Evolutionary conservation across 2,113 vertebrate genomes (phyloP).

Genomic region (Crotalus horridus): DNA sequence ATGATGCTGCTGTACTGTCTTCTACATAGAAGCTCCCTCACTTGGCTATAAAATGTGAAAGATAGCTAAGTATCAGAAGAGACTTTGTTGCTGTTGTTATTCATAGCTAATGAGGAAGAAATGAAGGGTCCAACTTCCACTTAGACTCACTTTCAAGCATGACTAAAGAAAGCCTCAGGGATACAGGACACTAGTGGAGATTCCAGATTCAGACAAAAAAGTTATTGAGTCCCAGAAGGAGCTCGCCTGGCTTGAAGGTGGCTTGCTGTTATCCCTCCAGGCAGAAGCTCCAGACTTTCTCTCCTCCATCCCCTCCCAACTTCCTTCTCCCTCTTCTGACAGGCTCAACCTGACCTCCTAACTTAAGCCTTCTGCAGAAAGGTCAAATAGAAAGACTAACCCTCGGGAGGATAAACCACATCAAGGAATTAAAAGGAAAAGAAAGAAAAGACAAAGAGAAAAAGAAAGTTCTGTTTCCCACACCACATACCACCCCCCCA

Average conservation of each 20-base stretch:
- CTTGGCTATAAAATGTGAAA: background rate
- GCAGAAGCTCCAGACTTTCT: background rate
- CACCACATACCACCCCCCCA: background rate
- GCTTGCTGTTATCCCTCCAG: background rate
- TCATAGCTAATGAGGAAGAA: background rate
- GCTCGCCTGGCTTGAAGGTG: too few relatives aligned
- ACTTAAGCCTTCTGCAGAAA: constrained; percentile 20
- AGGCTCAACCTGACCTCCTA: constrained; percentile 6
- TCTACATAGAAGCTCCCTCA: background rate
- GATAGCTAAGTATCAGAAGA: background rate
- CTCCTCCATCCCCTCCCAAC: background rate
- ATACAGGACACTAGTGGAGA: background rate
- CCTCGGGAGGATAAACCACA: constrained; percentile 19
- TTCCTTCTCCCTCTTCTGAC: background rate
- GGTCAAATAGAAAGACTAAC: background rate
- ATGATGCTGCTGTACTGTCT: background rate
- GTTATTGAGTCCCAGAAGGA: background rate
- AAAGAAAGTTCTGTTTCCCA: background rate
- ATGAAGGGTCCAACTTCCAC: background rate
- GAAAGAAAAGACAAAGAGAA: background rate
- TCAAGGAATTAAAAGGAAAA: background rate
- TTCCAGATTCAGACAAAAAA: background rate
- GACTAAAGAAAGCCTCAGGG: background rate
- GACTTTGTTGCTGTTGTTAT: background rate
- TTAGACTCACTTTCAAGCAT: background rate